A percentile compares a stretch with the other conserved stretches of the same genome.
These are phyloP conservation scores for Loriculus beryllinus DNA, from an alignment of 2,797 vertebrate genomes.

Conservation along the genomic window DNA sequence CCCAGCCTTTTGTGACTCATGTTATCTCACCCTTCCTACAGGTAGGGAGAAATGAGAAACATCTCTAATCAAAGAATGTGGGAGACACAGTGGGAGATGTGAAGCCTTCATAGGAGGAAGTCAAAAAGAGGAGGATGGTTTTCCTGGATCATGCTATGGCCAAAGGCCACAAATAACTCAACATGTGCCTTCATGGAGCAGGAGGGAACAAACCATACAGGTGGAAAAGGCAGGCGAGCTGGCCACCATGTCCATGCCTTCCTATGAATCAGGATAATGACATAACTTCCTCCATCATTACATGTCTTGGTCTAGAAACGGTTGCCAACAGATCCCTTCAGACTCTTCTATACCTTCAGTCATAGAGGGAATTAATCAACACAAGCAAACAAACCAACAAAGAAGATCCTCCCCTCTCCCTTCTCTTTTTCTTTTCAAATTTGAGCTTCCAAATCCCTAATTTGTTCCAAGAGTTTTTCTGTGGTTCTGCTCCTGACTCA, in stretches of 20 bases:
- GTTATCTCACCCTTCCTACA: not conserved
- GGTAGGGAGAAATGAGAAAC: not conserved
- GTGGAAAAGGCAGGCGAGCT: not conserved
- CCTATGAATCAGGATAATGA: not conserved
- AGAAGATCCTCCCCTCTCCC: not conserved
- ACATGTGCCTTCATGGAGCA: accelerated
- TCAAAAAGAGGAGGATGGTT: not conserved
- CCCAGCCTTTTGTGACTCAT: not conserved
- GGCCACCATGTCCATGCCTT: not conserved
- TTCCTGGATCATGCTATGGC: not conserved
- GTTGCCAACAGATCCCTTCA: not conserved
- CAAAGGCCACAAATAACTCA: not conserved
- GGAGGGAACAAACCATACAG: not conserved
- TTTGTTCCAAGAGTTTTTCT: constrained; percentile 1
- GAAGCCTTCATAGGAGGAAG: not conserved
- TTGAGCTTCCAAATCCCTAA: not conserved
- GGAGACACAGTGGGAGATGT: not conserved
- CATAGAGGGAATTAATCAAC: not conserved
- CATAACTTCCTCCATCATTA: not conserved
- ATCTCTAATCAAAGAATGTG: not conserved
- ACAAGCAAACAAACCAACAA: not conserved
- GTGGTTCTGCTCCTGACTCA: not conserved
- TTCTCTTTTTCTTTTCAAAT: not conserved
- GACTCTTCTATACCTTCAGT: not conserved
- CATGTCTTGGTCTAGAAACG: not conserved